Conservation (phyloP, 2,113 vertebrate genomes). For the Cygnus buccinator region DNA sequence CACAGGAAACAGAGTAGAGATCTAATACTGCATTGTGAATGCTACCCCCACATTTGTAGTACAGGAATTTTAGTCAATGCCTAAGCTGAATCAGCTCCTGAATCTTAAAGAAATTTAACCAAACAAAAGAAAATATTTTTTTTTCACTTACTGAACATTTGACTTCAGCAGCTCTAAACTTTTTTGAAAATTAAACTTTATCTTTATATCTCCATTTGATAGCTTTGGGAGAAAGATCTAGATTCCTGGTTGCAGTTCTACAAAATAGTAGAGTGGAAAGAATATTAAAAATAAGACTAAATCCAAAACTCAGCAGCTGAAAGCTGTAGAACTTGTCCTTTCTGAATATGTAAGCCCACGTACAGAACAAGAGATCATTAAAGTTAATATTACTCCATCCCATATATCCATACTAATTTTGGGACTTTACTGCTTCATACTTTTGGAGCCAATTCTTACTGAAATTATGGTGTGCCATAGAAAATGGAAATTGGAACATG, state of each 20-base stretch:
- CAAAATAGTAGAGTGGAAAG: background rate
- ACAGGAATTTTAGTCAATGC: background rate
- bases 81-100: background rate
- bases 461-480: slow-evolving; percentile 21
- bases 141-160: background rate
- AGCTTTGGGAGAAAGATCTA: background rate
- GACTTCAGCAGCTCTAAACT: background rate
- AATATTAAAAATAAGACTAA: background rate
- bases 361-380: background rate
- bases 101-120: background rate
- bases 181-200: background rate
- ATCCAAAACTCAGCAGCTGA: background rate
- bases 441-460: background rate
- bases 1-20: background rate
- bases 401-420: background rate
- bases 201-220: background rate
- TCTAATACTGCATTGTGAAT: background rate
- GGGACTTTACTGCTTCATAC: background rate
- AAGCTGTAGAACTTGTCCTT: background rate
- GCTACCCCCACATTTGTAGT: fast-evolving
- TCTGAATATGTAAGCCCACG: background rate
- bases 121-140: background rate
- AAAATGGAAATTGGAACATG: slow-evolving; percentile 14
- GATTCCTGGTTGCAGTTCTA: background rate
- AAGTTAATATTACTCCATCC: slow-evolving; percentile 2